These are phyloP conservation scores for Pelobates cultripes DNA, from an alignment of 2,797 vertebrate genomes.

Conservation along the genomic window DNA sequence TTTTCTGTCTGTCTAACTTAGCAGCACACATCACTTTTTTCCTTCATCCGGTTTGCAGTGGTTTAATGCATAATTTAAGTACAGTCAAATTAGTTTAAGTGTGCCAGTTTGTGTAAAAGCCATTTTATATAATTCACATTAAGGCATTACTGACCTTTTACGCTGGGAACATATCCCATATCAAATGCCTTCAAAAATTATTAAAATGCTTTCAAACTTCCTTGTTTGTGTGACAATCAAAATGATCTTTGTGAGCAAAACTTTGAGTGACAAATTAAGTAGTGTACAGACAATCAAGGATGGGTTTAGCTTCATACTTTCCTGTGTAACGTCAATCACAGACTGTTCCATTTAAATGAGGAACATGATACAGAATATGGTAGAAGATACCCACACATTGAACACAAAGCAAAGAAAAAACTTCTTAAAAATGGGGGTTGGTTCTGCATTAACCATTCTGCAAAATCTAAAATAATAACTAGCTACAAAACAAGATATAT, in stretches of 20 bases:
- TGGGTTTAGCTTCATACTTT: background rate
- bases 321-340: slow-evolving; percentile 6
- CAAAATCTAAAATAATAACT: slow-evolving; percentile 31
- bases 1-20: too few relatives aligned
- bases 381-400: background rate
- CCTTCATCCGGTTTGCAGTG: too few relatives aligned
- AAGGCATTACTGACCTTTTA: too few relatives aligned
- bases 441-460: background rate
- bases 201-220: slow-evolving; percentile 7
- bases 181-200: slow-evolving; percentile 2
- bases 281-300: slow-evolving; percentile 18
- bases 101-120: too few relatives aligned
- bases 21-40: too few relatives aligned
- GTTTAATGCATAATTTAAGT: too few relatives aligned
- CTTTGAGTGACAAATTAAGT: background rate
- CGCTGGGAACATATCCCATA: background rate
- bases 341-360: background rate
- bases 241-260: too few relatives aligned
- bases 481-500: slow-evolving; percentile 31
- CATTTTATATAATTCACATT: too few relatives aligned
- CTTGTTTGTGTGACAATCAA: slow-evolving; percentile 11
- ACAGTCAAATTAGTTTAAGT: too few relatives aligned
- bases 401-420: background rate
- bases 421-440: background rate
- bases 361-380: background rate